Evolutionary conservation across 2,113 vertebrate species (phyloP), one percentile per base, ranked within the genome.

Genomic region (Corythaixoides concolor): DNA sequence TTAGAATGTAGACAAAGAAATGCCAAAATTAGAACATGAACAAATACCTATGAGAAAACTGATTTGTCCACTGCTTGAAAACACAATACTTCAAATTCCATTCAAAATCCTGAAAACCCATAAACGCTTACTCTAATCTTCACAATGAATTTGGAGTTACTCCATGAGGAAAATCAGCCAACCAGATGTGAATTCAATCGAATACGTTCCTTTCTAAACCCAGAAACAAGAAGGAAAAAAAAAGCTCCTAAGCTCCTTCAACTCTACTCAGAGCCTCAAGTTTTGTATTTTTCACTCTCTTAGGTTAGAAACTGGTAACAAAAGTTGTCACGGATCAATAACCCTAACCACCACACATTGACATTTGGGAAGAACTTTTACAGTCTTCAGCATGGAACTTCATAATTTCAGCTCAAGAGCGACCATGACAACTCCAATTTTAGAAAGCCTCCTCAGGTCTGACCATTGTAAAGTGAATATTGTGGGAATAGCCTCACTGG

Each of bases 1-100:
- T 98, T 95, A 97, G 97, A 98, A 97, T 81, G 97, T 74, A 90
- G 58, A 95, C 73, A 97, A 97, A 97, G 78, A 97, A 92, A 82
- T 93, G 94, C 97, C 97, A 98, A 97, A 98, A 97, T 98, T 98
- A 98, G 97, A 97, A 97, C 66, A 96, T 91, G 96, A 98, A 97
- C 90, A 96, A 98, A 98, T 98, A 98, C 97, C 97, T 97, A 95
- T 97, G 97, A 98, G 97, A 98, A 97, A 98, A 98, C 89, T 93
- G 97, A 97, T 98, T 97, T 97, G 92, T 95, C 76, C 96, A 87
- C 88, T 96, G 95, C 96, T 97, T 97, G 93, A 97, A 98, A 98
- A 98, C 97, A 98, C 97, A 98, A 98, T 98, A 98, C 96, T 97
- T 98, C 89, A 94, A 98, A 98, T 97, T 98, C 97, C 97, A 95